phyloP scores from a whole-genome alignment of 2,888 invertebrate species.

The Molanna angustata region DNA sequence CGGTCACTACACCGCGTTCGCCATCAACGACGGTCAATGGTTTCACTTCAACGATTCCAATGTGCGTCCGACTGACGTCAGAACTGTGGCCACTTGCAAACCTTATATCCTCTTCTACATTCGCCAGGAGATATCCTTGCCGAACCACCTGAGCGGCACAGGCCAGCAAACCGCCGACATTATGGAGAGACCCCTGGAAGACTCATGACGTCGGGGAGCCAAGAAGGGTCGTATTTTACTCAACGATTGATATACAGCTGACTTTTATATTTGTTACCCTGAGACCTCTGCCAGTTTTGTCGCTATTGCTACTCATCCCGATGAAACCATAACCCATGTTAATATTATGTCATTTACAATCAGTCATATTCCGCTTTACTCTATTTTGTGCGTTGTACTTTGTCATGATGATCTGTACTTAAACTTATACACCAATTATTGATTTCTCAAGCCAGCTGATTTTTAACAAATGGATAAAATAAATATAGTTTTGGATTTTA shows the following conservation, averaged over 20 bases:
- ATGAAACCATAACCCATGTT: too few species aligned
- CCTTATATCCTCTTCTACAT: conserved; percentile 86
- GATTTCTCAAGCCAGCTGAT: too few species aligned
- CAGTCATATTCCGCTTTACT: too few species aligned
- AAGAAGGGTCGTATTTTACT: conserved; percentile 23
- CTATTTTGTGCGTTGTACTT: too few species aligned
- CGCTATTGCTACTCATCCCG: too few species aligned
- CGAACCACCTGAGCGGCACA: conserved; percentile 31
- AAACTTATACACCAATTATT: too few species aligned
- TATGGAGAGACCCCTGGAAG: conserved; percentile 18
- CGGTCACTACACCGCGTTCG: conserved; percentile 84
- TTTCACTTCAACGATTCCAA: conserved; percentile 85
- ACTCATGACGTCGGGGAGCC: conserved; percentile 25
- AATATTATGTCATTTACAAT: too few species aligned
- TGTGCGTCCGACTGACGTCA: conserved; percentile 66
- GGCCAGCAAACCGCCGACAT: conserved; percentile 1
- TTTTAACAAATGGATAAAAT: too few species aligned
- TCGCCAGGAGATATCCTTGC: conserved; percentile 59
- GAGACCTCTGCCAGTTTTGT: too few species aligned
- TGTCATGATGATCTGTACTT: too few species aligned
- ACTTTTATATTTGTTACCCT: conserved; percentile 1
- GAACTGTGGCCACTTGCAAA: conserved; percentile 72
- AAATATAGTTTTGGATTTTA: too few species aligned
- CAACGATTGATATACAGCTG: conserved; percentile 15
- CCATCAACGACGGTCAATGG: conserved; percentile 76